phyloP scores from a whole-genome alignment of 2,888 invertebrate genomes.

The Ligdia adustata region DNA sequence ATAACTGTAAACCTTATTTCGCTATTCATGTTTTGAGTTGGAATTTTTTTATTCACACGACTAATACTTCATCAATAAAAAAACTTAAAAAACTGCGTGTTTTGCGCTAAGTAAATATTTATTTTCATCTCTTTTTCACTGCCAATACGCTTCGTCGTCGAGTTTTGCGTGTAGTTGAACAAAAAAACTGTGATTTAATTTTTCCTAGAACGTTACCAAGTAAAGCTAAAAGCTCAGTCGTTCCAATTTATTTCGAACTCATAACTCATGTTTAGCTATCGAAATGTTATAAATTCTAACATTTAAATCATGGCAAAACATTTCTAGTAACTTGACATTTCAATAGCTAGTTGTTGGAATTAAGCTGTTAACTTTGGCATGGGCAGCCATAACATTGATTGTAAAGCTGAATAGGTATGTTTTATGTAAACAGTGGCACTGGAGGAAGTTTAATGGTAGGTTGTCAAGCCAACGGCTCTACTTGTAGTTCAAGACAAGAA shows the following conservation, averaged over 20 bases:
- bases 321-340: conserved; percentile 24
- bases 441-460: conserved; percentile 35
- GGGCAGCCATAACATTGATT: conserved; percentile 36
- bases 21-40: too few species aligned
- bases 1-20: conserved; percentile 20
- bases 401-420: conserved; percentile 37
- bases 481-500: neutral
- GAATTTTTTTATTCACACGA: too few species aligned
- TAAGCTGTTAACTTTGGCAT: conserved; percentile 27
- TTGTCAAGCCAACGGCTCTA: conserved; percentile 26
- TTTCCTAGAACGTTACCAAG: conserved; percentile 4
- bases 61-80: too few species aligned
- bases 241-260: conserved; percentile 15
- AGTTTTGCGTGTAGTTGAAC: neutral
- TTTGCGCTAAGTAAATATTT: too few species aligned
- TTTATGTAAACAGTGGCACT: conserved; percentile 36
- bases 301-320: conserved; percentile 23
- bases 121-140: too few species aligned
- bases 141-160: too few species aligned
- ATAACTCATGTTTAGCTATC: conserved; percentile 21
- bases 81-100: too few species aligned
- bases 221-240: conserved; percentile 2
- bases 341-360: conserved; percentile 22
- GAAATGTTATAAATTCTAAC: conserved; percentile 21
- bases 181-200: neutral